Conservation (phyloP, 2,888 invertebrate genomes). For the Chaitophorus viminalis region DNA sequence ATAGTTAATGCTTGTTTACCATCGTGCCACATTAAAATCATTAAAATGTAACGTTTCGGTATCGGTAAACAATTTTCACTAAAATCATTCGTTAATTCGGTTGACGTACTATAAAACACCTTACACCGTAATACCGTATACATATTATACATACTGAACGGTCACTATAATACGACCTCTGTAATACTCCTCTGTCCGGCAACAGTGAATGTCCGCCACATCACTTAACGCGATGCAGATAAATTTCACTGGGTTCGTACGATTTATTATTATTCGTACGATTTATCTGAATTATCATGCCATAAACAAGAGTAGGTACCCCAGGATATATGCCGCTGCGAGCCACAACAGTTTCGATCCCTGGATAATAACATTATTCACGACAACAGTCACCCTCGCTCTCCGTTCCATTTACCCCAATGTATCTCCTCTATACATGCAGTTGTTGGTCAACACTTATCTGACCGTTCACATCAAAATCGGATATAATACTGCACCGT, state of each 20-base stretch:
- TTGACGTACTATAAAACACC: not conserved
- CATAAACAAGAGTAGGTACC: conserved; percentile 31
- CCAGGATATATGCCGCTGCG: not conserved
- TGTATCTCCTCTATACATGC: not conserved
- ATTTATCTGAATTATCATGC: conserved; percentile 27
- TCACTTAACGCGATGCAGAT: not conserved
- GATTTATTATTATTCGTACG: too few relatives aligned
- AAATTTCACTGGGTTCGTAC: not conserved
- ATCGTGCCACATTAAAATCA: too few relatives aligned
- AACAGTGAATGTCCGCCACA: not conserved
- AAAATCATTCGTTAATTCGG: not conserved
- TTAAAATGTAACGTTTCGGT: too few relatives aligned
- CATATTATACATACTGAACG: too few relatives aligned
- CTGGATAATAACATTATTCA: conserved; percentile 1
- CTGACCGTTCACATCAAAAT: not conserved
- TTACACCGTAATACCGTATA: too few relatives aligned
- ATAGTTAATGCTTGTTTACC: too few relatives aligned
- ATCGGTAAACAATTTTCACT: not conserved
- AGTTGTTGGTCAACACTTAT: not conserved
- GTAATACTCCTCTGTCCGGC: not conserved
- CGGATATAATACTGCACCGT: not conserved
- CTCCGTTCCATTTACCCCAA: not conserved
- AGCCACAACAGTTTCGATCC: not conserved
- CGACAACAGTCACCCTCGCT: not conserved
- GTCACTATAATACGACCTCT: not conserved